Percentiles rank a stretch among this genome's conserved stretches.
Evolutionary conservation across 1,140 invertebrate genomes (phyloP).

Genomic region (Ctenoplectra terminalis): DNA sequence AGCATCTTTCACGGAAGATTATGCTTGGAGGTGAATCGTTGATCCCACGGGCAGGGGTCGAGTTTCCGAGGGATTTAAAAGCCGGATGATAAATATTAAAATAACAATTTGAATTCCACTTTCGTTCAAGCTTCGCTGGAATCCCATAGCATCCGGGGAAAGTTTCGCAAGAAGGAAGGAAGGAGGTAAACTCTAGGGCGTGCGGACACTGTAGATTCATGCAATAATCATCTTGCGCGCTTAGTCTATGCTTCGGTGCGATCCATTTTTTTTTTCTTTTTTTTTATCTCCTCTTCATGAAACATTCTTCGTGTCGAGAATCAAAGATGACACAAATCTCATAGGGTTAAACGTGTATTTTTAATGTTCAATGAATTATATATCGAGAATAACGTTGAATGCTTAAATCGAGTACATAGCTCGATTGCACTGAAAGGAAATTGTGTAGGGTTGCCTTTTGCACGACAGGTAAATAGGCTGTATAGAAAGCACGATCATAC

Average conservation of each 20-base stretch:
- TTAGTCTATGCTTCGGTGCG: conserved; percentile 58
- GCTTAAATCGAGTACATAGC: too few relatives aligned
- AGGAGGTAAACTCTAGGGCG: conserved; percentile 14
- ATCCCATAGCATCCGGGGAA: conserved; percentile 29
- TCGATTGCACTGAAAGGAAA: too few relatives aligned
- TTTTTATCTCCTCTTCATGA: background rate
- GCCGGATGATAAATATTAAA: conserved; percentile 74
- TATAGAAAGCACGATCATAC: conserved; percentile 21
- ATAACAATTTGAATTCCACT: conserved; percentile 75
- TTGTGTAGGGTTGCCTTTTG: background rate
- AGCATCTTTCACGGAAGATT: conserved; percentile 63
- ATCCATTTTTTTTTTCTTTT: conserved; percentile 16
- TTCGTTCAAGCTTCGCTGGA: conserved; percentile 61
- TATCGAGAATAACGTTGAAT: background rate
- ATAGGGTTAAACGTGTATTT: background rate
- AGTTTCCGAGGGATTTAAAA: conserved; percentile 62
- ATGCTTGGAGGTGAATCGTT: conserved; percentile 30
- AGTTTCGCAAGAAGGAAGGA: conserved; percentile 30
- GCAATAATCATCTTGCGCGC: conserved; percentile 69
- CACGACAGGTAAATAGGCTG: background rate
- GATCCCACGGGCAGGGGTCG: background rate
- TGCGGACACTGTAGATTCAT: conserved; percentile 61
- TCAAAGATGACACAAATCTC: background rate
- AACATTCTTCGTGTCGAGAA: background rate
- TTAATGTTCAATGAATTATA: background rate